These are phyloP conservation scores for Cotesia typhae DNA, from an alignment of 1,140 invertebrate species.

Conservation along the genomic window DNA sequence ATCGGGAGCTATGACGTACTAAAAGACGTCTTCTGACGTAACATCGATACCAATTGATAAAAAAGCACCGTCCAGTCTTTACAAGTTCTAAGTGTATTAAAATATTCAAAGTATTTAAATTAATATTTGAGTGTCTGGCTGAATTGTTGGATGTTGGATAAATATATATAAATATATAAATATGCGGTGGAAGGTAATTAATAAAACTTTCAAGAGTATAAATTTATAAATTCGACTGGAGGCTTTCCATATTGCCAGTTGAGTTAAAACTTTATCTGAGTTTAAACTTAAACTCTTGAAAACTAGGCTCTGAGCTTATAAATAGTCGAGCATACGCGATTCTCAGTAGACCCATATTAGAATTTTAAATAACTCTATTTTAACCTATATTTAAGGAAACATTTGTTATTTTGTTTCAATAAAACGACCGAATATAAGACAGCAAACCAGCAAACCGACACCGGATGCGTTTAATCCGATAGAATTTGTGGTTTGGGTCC, in stretches of 20 bases:
- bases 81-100: no score
- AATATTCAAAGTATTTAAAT: no score
- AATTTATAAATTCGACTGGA: slow-evolving; percentile 8
- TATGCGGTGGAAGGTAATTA: no score
- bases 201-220: slow-evolving; percentile 8
- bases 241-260: slow-evolving; percentile 20
- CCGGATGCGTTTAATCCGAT: slow-evolving; percentile 34
- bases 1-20: no score
- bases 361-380: not conserved
- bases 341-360: not conserved
- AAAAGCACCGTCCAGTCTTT: no score
- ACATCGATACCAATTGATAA: no score
- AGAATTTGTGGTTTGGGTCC: not conserved
- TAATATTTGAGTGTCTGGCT: no score
- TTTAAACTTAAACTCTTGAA: not conserved
- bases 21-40: no score
- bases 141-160: no score
- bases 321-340: slow-evolving; percentile 1
- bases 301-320: slow-evolving; percentile 18
- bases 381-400: not conserved
- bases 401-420: slow-evolving; percentile 1
- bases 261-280: not conserved
- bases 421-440: not conserved
- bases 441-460: slow-evolving; percentile 8
- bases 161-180: no score